These are phyloP conservation scores for Heliconius sara DNA, from an alignment of 2,888 invertebrate genomes.

Conservation along the genomic window DNA sequence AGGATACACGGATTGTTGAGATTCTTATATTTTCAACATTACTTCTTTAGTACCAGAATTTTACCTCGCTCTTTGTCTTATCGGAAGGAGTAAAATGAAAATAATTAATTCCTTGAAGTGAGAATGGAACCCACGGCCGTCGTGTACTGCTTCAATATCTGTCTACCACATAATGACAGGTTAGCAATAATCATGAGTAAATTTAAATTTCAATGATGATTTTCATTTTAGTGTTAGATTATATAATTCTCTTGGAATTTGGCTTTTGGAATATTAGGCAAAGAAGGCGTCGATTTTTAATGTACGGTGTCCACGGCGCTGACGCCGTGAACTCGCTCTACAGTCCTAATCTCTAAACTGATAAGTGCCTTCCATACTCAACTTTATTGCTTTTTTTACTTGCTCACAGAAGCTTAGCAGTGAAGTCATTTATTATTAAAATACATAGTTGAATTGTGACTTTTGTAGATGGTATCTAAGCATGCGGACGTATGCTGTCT, in stretches of 20 bases:
- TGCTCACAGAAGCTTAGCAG: not conserved
- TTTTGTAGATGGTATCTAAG: not conserved
- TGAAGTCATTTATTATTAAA: not conserved
- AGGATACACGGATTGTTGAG: no score
- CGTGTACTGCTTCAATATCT: no score
- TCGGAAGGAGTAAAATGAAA: no score
- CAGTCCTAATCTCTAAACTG: constrained; percentile 20
- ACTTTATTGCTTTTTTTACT: not conserved
- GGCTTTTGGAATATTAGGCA: not conserved
- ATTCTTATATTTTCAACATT: no score
- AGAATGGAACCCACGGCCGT: no score
- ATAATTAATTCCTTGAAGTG: no score
- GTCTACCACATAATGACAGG: not conserved
- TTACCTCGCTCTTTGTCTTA: no score
- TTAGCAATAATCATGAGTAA: not conserved
- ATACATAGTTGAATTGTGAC: not conserved
- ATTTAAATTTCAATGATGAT: no score
- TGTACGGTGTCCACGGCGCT: constrained; percentile 1
- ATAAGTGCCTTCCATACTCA: constrained; percentile 4
- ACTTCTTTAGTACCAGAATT: no score
- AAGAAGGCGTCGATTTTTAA: not conserved
- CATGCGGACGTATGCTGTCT: not conserved
- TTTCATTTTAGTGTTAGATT: not conserved
- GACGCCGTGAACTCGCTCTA: constrained; percentile 13
- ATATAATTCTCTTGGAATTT: not conserved